Evolutionary conservation across 2,113 vertebrate species (phyloP), one percentile per base, ranked within the genome.

Genomic region (Pongo pygmaeus): DNA sequence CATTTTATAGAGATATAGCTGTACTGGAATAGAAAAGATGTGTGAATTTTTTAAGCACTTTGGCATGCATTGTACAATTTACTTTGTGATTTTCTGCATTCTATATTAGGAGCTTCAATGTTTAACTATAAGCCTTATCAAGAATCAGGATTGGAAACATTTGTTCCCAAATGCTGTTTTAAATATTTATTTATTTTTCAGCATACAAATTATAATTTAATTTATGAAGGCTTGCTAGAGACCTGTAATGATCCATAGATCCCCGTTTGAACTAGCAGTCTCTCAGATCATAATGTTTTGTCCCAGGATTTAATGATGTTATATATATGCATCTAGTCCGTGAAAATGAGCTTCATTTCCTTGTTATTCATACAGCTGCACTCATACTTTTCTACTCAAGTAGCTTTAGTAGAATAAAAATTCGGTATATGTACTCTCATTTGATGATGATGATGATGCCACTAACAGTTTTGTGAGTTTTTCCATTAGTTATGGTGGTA

Each of bases 141-240:
- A 59, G 57, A 97, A 87, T 74, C 43, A 90, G 59, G 22, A 67
- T 48, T 93, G 43, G 61, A 91, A 97, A 93, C 10, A 79, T 93
- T 77, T 94, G 38, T 84, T 74, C 69, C 57, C 46, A 69, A 30
- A 81, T 88, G 2, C 22, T 90, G 2, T 75, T 91, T 94, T 90
- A 96, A 96, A 55, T 95, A 35, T 87, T 85, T 85, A 70, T 86
- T 92, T 86, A 67, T 89, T 96, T 2, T 48, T 92, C 18, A 84
- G 6, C 52, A 67, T 85, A 86, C 48, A 52, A 90, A 59, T 86
- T 95, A 86, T 52, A 64, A 72, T 95, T 96, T 87, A 93, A 84
- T 92, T 97, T 92, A 90, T 92, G 55, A 94, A 93, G 61, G 3
- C n/a, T 97, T 95, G 5, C 38, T 97, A 59, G 61, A 75, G 32